Percentiles rank a stretch among this genome's conserved stretches.
Conservation (phyloP, 2,797 vertebrate species). For the Muscicapa comitata region DNA sequence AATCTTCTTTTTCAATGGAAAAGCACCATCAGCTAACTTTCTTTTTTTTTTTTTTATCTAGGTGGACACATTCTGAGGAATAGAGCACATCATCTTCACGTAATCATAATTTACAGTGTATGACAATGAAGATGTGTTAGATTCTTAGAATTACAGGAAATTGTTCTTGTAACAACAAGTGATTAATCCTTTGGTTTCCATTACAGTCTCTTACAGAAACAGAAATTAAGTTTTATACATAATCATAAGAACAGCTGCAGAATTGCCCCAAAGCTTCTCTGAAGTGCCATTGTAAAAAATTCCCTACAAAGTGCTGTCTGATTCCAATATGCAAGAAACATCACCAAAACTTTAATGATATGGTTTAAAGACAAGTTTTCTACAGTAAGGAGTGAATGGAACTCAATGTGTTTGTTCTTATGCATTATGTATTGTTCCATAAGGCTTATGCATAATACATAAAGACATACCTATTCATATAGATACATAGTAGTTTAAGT, state of each 20-base stretch:
- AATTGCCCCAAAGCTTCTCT: background rate
- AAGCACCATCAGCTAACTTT: background rate
- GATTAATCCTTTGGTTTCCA: background rate
- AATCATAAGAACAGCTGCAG: background rate
- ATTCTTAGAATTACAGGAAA: background rate
- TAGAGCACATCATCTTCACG: background rate
- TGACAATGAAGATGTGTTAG: background rate
- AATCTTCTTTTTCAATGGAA: background rate
- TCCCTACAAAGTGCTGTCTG: background rate
- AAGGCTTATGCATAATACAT: background rate
- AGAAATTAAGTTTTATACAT: background rate
- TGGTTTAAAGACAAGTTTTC: background rate
- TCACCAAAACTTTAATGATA: background rate
- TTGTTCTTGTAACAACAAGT: background rate
- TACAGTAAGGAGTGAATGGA: background rate
- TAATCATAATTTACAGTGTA: background rate
- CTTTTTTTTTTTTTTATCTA: background rate
- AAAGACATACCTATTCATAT: background rate
- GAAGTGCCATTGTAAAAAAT: background rate
- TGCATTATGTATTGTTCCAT: background rate
- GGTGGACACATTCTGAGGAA: background rate
- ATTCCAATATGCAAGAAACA: background rate
- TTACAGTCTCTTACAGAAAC: background rate
- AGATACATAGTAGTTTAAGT: background rate
- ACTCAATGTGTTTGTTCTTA: background rate